Conservation (phyloP, 2,797 vertebrate species). For the Podargus strigoides region DNA sequence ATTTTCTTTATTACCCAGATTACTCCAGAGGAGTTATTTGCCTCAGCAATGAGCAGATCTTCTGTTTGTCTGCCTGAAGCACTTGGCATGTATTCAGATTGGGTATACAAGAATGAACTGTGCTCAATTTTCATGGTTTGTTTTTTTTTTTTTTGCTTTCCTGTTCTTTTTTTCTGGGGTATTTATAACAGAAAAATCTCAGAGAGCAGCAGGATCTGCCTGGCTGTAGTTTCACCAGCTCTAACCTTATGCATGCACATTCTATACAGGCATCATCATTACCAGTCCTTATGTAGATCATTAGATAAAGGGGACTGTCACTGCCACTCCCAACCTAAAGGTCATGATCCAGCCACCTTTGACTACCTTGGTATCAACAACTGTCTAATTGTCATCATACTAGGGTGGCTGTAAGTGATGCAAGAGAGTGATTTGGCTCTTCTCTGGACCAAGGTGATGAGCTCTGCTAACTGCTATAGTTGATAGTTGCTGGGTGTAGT, state of each 20-base stretch:
- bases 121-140: not conserved
- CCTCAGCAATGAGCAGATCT: not conserved
- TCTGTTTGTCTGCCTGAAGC: not conserved
- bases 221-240: not conserved
- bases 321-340: not conserved
- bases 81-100: not conserved
- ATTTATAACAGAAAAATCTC: not conserved
- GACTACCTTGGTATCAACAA: not conserved
- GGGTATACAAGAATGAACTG: not conserved
- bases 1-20: not conserved
- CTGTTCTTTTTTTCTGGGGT: fast-evolving
- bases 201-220: not conserved
- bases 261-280: not conserved
- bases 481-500: not conserved
- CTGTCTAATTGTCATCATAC: not conserved
- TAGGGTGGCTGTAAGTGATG: not conserved
- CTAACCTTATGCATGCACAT: not conserved
- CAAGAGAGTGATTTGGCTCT: not conserved
- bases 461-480: not conserved
- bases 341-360: not conserved
- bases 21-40: not conserved
- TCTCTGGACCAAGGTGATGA: not conserved
- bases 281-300: not conserved
- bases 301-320: not conserved
- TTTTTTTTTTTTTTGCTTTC: not conserved